phyloP scores from a whole-genome alignment of 2,888 invertebrate species.

The Campopleginae sp. region DNA sequence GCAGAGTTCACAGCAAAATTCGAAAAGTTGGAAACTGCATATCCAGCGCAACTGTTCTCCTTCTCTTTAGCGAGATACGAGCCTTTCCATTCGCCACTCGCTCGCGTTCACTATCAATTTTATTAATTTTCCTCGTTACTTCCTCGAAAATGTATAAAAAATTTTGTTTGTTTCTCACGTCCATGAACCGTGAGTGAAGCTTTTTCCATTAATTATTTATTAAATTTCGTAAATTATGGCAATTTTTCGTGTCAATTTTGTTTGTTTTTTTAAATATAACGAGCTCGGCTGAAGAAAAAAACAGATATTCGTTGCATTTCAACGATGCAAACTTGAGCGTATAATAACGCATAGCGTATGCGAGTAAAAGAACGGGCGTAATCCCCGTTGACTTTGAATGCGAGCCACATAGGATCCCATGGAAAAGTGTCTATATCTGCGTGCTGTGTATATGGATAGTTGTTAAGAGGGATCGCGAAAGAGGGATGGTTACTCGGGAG shows the following conservation, averaged over 20 bases:
- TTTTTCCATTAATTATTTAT: too few species aligned
- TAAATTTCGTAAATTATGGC: too few species aligned
- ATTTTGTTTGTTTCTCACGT: neutral
- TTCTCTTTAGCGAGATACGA: neutral
- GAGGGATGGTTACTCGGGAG: constrained; percentile 61
- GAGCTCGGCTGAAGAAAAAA: too few species aligned
- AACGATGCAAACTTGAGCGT: too few species aligned
- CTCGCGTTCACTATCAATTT: too few species aligned
- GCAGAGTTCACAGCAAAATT: constrained; percentile 40
- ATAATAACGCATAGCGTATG: neutral
- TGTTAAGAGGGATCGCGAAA: constrained; percentile 41
- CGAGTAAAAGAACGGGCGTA: constrained; percentile 5
- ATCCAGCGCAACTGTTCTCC: neutral
- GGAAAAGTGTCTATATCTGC: neutral
- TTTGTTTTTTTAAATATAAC: too few species aligned
- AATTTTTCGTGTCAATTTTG: too few species aligned
- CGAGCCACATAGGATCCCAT: neutral
- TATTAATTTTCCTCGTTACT: neutral
- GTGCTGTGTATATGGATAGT: constrained; percentile 32
- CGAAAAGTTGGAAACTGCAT: constrained; percentile 44
- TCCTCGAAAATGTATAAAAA: neutral
- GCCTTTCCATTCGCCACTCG: neutral
- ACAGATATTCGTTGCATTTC: neutral
- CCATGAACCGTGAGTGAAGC: too few species aligned
- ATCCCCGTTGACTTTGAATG: neutral